phyloP scores from a whole-genome alignment of 2,888 invertebrate genomes.

The Drosophila testacea region DNA sequence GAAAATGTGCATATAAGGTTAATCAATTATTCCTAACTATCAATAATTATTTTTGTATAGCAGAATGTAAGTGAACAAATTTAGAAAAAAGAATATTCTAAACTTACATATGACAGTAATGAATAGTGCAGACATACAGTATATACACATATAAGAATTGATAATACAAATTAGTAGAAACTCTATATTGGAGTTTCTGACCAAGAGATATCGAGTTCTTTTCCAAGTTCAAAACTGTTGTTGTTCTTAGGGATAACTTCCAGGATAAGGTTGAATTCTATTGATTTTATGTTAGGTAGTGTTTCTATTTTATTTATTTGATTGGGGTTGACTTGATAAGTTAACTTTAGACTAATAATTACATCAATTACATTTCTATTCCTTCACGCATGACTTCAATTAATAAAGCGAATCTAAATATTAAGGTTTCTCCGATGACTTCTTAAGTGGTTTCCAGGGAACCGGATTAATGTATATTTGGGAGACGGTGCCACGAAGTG shows the following conservation, averaged over 20 bases:
- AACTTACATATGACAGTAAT: too few relatives aligned
- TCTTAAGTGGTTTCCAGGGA: conserved; percentile 68
- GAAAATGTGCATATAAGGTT: not conserved
- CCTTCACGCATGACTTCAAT: conserved; percentile 1
- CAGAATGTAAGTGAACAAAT: not conserved
- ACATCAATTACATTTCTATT: conserved; percentile 15
- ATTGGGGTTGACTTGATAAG: not conserved
- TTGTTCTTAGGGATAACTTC: too few relatives aligned
- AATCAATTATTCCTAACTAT: not conserved
- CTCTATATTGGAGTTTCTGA: too few relatives aligned
- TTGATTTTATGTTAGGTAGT: not conserved
- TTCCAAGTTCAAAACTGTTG: too few relatives aligned
- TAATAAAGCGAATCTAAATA: conserved; percentile 4
- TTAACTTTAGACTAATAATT: conserved; percentile 5
- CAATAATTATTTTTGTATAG: not conserved
- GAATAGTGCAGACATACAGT: too few relatives aligned
- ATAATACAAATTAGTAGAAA: too few relatives aligned
- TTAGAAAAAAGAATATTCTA: too few relatives aligned
- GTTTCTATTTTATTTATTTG: conserved; percentile 1
- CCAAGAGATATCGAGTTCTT: too few relatives aligned
- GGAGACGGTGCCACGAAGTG: conserved; percentile 83
- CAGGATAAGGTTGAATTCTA: not conserved
- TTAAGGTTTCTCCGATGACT: conserved; percentile 1
- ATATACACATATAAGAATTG: too few relatives aligned
- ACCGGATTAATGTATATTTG: conserved; percentile 82